These are phyloP conservation scores for Paramormyrops kingsleyae DNA, from an alignment of 2,113 vertebrate species.

Conservation along the genomic window DNA sequence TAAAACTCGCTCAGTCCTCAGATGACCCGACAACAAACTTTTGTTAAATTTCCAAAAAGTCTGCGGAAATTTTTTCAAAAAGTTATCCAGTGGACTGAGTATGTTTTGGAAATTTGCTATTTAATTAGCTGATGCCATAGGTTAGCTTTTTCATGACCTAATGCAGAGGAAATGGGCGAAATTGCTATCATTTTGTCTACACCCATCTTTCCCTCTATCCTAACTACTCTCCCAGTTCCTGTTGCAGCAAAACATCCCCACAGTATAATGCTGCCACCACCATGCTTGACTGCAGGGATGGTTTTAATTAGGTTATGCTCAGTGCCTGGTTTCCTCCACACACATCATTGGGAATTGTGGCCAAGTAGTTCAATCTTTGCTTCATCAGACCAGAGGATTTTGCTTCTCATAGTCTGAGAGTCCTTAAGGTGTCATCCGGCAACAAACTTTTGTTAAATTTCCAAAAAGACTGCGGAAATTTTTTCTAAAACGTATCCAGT, in stretches of 20 bases:
- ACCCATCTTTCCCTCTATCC: not conserved
- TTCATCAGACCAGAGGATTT: not conserved
- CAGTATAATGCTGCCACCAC: not conserved
- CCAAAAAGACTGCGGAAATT: not conserved
- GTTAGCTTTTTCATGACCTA: not conserved
- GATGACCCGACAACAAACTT: not conserved
- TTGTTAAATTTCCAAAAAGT: not conserved
- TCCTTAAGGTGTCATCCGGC: not conserved
- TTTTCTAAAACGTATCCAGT: not conserved
- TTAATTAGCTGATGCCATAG: not conserved
- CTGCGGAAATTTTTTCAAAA: not conserved
- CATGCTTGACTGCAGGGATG: not conserved
- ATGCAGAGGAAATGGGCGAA: not conserved
- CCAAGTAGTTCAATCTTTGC: not conserved
- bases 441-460: not conserved
- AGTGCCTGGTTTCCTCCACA: not conserved
- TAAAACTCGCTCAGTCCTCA: not conserved
- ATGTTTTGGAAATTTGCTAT: not conserved
- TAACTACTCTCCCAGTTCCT: not conserved
- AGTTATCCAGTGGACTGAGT: not conserved
- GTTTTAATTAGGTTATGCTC: not conserved
- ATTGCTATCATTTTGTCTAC: not conserved
- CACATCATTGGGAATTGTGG: not conserved
- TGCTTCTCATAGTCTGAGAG: not conserved
- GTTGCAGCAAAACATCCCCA: not conserved